Percentiles rank a stretch among this genome's conserved stretches.
These are phyloP conservation scores for Cheilosia variabilis DNA, from an alignment of 2,888 invertebrate species.

Conservation along the genomic window DNA sequence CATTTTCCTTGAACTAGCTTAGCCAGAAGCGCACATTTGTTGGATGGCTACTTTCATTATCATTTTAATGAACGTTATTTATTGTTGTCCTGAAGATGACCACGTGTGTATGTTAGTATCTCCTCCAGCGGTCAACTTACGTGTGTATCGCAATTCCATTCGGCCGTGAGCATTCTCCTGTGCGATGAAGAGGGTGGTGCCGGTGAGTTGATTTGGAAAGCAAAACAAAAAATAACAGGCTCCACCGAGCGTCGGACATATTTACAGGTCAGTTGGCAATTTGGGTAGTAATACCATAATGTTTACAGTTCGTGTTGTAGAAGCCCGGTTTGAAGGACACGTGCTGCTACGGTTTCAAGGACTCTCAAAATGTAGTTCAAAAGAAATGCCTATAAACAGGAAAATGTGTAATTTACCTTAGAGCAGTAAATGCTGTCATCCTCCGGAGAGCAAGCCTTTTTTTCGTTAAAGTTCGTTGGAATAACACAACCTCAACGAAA, in stretches of 20 bases:
- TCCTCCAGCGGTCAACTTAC: background rate
- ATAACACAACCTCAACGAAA: background rate
- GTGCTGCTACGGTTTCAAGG: conserved; percentile 44
- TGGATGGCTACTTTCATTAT: conserved; percentile 74
- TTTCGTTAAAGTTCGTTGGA: conserved; percentile 14
- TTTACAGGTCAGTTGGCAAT: conserved; percentile 75
- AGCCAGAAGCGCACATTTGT: conserved; percentile 69
- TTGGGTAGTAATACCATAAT: conserved; percentile 20
- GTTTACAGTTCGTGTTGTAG: conserved; percentile 26
- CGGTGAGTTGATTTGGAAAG: conserved; percentile 41
- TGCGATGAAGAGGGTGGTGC: background rate
- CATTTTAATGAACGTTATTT: conserved; percentile 74
- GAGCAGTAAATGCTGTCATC: conserved; percentile 20
- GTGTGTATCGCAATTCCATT: conserved; percentile 39
- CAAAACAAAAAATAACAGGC: conserved; percentile 24
- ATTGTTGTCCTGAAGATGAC: conserved; percentile 69
- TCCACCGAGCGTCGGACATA: conserved; percentile 25
- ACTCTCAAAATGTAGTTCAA: conserved; percentile 45
- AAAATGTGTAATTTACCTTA: conserved; percentile 48
- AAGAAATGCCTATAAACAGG: background rate
- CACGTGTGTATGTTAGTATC: conserved; percentile 53
- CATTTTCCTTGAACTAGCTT: conserved; percentile 67
- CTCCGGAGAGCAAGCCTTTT: background rate
- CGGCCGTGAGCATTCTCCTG: background rate
- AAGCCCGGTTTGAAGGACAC: conserved; percentile 25